Evolutionary conservation across 1,140 invertebrate genomes (phyloP), one percentile per base, ranked within the genome.

Genomic region (Brevipalpus yothersi): DNA sequence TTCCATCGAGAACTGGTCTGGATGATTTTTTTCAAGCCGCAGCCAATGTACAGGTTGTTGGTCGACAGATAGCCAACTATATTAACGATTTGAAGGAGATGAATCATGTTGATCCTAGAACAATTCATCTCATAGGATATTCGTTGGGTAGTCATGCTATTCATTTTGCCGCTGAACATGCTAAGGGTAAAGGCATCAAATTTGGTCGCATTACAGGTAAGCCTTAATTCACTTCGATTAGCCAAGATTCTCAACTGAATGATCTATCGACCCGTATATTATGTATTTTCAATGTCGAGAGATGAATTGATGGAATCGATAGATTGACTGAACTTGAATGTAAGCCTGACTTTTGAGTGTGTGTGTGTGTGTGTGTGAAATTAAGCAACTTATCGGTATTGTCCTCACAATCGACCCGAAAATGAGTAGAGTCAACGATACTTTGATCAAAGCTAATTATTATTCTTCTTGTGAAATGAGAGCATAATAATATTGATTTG

Each of bases 61-160:
- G 69, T 9, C 67, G 68, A 4, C 62, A 68, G 41, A 61, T 69
- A 2, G 68, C 67, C 15, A 54, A 63, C 43, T 60, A 73, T 0
- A 63, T 73, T 8, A 39, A 57, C 12, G 12, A 54, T 11, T 41
- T 69, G 10, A 64, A 54, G 21, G 8, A 13, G 2, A 23, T 7
- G n/a, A 41, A 17, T 56, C 56, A 53, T 8, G 5, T 60, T 13
- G n/a, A 61, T 54, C 41, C 60, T 0, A n/a, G 61, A 19, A 42
- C 63, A 66, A 65, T 79, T 59, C 72, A 79, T 64, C 75, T 80
- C 58, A 65, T 80, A 4, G 78, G 78, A 0, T 78, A 79, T 62
- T 79, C 77, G 64, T 69, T 80, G 1, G 78, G 79, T 0, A 75
- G 78, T n/a, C 78, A 80, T 31, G 78, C 79, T 56, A 75, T 72